Conservation (phyloP, 2,113 vertebrate species). For the Aythya baeri region DNA sequence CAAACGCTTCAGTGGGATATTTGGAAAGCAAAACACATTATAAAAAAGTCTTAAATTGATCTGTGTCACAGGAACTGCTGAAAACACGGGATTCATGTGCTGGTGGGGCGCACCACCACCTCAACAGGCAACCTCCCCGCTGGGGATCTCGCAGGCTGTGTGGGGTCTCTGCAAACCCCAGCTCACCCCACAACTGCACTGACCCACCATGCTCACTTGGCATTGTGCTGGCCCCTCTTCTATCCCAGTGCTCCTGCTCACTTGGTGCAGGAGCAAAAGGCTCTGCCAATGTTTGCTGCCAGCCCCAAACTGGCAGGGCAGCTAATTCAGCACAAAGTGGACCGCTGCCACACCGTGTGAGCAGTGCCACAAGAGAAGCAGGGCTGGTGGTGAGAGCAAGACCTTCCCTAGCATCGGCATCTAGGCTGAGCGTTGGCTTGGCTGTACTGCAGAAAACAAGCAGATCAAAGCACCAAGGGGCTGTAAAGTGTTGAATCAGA, state of each 20-base stretch:
- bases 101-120: not conserved
- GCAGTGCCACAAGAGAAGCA: not conserved
- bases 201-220: not conserved
- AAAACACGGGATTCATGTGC: not conserved
- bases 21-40: constrained; percentile 8
- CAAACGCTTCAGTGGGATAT: not conserved
- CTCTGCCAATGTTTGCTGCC: not conserved
- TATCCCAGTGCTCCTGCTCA: accelerated
- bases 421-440: not conserved
- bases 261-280: not conserved
- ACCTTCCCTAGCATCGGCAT: not conserved
- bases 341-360: not conserved
- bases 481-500: not conserved
- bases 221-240: not conserved
- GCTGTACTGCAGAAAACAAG: not conserved
- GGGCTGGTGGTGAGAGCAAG: not conserved
- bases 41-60: not conserved
- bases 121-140: accelerated
- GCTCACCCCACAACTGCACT: not conserved
- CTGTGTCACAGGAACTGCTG: not conserved
- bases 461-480: not conserved
- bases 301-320: not conserved
- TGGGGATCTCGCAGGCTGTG: not conserved
- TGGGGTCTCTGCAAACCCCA: not conserved
- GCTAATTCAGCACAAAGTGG: not conserved